These are phyloP conservation scores for Platypus cylindrus DNA, from an alignment of 2,888 invertebrate genomes.

Conservation along the genomic window DNA sequence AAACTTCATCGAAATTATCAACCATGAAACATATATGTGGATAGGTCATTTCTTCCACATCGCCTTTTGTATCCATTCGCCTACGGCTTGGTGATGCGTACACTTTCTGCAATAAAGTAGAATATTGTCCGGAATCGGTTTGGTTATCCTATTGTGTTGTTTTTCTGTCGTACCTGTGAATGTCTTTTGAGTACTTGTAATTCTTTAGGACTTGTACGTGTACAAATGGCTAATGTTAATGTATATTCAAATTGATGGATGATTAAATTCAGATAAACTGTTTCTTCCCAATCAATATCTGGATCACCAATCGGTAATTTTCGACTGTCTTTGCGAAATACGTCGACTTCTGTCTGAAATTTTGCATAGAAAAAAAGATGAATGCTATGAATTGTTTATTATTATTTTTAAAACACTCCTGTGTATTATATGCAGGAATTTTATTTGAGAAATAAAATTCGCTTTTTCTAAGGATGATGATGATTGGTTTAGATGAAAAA, in stretches of 20 bases:
- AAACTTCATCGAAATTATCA: slow-evolving; percentile 98
- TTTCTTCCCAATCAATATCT: slow-evolving; percentile 98
- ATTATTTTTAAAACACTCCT: too few relatives aligned
- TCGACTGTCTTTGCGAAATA: slow-evolving; percentile 92
- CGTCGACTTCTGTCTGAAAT: slow-evolving; percentile 83
- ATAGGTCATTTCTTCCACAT: slow-evolving; percentile 96
- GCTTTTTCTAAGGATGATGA: too few relatives aligned
- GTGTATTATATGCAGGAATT: too few relatives aligned
- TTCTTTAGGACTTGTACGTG: slow-evolving; percentile 93
- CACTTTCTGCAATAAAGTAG: slow-evolving; percentile 63
- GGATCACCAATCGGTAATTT: slow-evolving; percentile 93
- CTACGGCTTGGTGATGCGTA: slow-evolving; percentile 95
- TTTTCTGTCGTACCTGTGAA: slow-evolving; percentile 35
- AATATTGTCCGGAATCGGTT: too few relatives aligned
- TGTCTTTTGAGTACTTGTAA: slow-evolving; percentile 88
- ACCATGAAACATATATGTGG: slow-evolving; percentile 99
- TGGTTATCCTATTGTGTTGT: too few relatives aligned
- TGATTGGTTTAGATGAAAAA: too few relatives aligned
- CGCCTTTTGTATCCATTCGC: slow-evolving; percentile 97
- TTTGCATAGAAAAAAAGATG: not conserved
- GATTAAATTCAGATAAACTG: slow-evolving; percentile 93
- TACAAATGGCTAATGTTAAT: slow-evolving; percentile 93
- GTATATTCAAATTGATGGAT: slow-evolving; percentile 99
- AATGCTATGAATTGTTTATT: not conserved
- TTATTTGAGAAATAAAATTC: too few relatives aligned